phyloP scores from a whole-genome alignment of 2,797 vertebrate genomes.

The Kryptolebias ocellatus region DNA sequence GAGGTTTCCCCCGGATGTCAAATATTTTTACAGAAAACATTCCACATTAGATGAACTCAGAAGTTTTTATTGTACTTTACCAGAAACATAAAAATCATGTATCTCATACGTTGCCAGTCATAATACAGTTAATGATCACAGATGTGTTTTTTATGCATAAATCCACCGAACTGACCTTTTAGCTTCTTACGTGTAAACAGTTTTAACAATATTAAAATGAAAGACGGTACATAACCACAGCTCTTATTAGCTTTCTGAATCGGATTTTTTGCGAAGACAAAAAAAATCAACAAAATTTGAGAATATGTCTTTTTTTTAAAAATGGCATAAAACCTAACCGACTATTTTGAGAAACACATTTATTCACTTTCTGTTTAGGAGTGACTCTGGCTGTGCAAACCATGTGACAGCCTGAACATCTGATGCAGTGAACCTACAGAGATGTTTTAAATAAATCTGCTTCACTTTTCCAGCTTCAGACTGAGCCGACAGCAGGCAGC shows the following conservation, averaged over 20 bases:
- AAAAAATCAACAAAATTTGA: slow-evolving; percentile 13
- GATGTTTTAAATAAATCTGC: too few species aligned
- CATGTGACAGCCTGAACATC: too few species aligned
- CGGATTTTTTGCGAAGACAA: neutral
- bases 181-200: slow-evolving; percentile 60
- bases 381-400: neutral
- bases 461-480: too few species aligned
- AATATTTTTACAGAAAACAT: slow-evolving; percentile 34
- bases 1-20: accelerated
- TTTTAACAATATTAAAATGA: slow-evolving; percentile 15
- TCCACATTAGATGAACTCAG: slow-evolving; percentile 2
- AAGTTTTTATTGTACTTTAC: slow-evolving; percentile 42
- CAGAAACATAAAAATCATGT: slow-evolving; percentile 34
- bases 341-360: slow-evolving; percentile 8
- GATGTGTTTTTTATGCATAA: slow-evolving; percentile 15
- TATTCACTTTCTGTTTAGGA: neutral
- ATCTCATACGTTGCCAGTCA: slow-evolving; percentile 29
- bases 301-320: slow-evolving; percentile 2
- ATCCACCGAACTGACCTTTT: slow-evolving; percentile 33
- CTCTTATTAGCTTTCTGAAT: neutral
- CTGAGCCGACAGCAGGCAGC: too few species aligned
- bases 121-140: slow-evolving; percentile 25
- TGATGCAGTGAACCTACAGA: too few species aligned
- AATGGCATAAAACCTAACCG: neutral
- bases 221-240: slow-evolving; percentile 2